phyloP scores from a whole-genome alignment of 2,113 vertebrate genomes.

The Myanophis thanlyinensis region DNA sequence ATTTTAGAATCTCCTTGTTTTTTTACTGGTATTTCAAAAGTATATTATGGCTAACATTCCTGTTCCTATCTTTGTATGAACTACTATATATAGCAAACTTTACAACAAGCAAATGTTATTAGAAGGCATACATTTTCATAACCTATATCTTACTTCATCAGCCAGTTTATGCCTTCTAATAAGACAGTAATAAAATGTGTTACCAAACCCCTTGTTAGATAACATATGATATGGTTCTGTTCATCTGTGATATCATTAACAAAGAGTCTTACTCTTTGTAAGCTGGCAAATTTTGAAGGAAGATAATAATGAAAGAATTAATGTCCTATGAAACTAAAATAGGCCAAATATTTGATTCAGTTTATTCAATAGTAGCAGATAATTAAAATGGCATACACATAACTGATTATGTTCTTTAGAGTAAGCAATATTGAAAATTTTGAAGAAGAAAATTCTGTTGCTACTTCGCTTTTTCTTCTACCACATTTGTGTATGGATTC shows the following conservation, averaged over 20 bases:
- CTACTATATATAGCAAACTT: neutral
- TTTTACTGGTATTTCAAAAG: neutral
- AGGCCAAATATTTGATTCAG: neutral
- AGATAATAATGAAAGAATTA: neutral
- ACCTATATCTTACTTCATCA: neutral
- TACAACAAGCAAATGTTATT: neutral
- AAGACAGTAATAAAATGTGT: neutral
- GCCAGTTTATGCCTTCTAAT: neutral
- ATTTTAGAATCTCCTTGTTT: neutral
- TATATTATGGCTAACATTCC: neutral
- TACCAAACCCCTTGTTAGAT: neutral
- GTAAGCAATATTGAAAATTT: too few species aligned
- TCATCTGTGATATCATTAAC: neutral
- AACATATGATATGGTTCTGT: neutral
- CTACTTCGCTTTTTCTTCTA: too few species aligned
- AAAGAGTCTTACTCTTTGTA: neutral
- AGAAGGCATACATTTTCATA: neutral
- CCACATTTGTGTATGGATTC: neutral
- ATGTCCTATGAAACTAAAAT: neutral
- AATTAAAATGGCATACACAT: neutral
- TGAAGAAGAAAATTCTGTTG: too few species aligned
- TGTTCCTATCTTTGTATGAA: neutral
- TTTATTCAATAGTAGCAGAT: neutral
- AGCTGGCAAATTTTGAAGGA: neutral
- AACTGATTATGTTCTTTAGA: neutral